Conservation (phyloP, 2,797 vertebrate genomes). For the Megaceryle alcyon region DNA sequence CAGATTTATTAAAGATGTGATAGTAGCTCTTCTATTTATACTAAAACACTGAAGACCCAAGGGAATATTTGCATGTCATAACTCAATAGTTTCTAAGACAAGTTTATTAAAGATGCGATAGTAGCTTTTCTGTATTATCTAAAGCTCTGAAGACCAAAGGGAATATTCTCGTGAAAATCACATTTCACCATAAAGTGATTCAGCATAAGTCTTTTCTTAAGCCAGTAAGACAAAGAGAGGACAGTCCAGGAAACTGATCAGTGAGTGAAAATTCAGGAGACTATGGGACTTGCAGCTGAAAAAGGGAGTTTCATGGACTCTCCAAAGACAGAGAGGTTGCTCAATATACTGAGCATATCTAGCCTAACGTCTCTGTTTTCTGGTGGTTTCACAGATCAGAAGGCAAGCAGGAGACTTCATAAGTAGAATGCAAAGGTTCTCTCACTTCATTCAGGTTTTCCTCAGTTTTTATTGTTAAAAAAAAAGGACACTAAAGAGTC, state of each 20-base stretch:
- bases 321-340: not conserved
- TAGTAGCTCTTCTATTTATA: not conserved
- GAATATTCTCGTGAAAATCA: slow-evolving; percentile 13
- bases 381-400: not conserved
- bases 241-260: not conserved
- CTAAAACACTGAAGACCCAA: not conserved
- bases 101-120: slow-evolving; percentile 40
- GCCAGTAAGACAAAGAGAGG: not conserved
- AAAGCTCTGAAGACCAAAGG: not conserved
- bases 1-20: not conserved
- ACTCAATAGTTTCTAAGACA: slow-evolving; percentile 21
- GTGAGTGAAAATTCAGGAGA: not conserved
- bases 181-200: not conserved
- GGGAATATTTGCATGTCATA: not conserved
- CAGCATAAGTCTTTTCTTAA: not conserved
- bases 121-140: not conserved
- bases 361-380: not conserved
- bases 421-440: not conserved
- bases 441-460: not conserved
- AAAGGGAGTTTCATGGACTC: not conserved
- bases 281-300: not conserved
- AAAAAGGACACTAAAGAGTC: not conserved
- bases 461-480: not conserved
- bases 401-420: not conserved
- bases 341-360: not conserved